A percentile compares a stretch with the other conserved stretches of the same genome.
These are phyloP conservation scores for Protobothrops flavoviridis DNA, from an alignment of 2,113 vertebrate species.

Conservation along the genomic window DNA sequence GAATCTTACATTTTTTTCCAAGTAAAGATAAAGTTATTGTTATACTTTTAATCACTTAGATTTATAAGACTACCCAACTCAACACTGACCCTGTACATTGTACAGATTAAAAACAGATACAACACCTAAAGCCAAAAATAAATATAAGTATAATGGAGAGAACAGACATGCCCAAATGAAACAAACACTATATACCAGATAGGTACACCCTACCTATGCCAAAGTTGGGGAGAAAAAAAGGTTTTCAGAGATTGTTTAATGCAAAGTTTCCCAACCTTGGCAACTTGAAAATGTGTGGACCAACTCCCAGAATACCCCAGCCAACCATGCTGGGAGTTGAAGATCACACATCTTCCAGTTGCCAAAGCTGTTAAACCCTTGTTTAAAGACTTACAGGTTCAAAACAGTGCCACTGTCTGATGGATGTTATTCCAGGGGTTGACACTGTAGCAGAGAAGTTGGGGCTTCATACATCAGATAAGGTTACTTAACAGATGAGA, in stretches of 20 bases:
- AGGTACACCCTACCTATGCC: neutral
- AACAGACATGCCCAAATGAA: neutral
- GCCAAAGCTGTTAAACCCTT: neutral
- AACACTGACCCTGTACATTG: neutral
- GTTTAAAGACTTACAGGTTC: neutral
- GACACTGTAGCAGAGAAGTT: neutral
- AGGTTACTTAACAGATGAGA: neutral
- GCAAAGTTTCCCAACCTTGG: neutral
- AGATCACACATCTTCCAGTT: neutral
- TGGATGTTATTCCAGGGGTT: neutral
- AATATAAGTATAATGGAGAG: neutral
- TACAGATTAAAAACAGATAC: neutral
- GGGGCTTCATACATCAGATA: neutral
- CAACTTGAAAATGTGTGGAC: neutral
- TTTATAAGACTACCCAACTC: neutral
- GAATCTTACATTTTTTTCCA: neutral
- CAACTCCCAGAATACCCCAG: neutral
- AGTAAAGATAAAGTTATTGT: neutral
- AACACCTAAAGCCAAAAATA: neutral
- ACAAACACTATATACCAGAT: neutral
- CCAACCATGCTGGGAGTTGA: too few relatives aligned
- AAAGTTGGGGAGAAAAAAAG: neutral
- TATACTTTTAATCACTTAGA: neutral
- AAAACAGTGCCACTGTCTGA: neutral
- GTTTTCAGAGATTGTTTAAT: neutral